These are phyloP conservation scores for Aurelia sp. DNA, from an alignment of 30 jellyfish, hydroid and myxozoan genomes.

Conservation along the genomic window DNA sequence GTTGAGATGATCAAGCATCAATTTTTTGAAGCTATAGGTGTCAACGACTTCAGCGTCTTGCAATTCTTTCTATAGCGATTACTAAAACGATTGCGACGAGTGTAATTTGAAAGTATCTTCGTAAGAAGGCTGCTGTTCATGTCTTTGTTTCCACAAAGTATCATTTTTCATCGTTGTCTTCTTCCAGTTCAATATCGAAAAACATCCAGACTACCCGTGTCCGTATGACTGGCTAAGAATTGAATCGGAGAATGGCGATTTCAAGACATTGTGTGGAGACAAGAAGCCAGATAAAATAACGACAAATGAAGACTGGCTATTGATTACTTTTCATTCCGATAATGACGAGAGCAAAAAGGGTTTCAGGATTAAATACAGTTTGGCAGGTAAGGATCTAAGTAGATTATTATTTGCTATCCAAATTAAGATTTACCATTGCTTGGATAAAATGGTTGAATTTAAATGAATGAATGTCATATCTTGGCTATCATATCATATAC, in stretches of 20 bases:
- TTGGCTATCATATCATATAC: too few species aligned
- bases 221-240: slow-evolving; percentile 90
- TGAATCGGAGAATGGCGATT: slow-evolving; percentile 63
- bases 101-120: too few species aligned
- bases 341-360: slow-evolving; percentile 70
- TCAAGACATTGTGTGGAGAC: slow-evolving; percentile 83
- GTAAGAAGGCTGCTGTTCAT: neutral
- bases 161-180: neutral
- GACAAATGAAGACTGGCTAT: slow-evolving; percentile 75
- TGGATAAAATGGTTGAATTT: too few species aligned
- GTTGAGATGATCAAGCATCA: too few species aligned
- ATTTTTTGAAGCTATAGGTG: too few species aligned
- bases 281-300: slow-evolving; percentile 60
- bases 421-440: too few species aligned
- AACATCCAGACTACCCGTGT: slow-evolving; percentile 91
- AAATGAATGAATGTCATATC: too few species aligned
- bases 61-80: too few species aligned
- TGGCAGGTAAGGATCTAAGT: slow-evolving; percentile 64
- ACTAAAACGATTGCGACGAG: too few species aligned
- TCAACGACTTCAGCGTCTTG: too few species aligned
- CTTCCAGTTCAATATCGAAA: slow-evolving; percentile 88
- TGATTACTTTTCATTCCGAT: slow-evolving; percentile 79
- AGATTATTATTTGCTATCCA: too few species aligned
- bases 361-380: slow-evolving; percentile 74
- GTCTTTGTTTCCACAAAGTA: neutral